Base-by-base conservation (phyloP, 2,888 invertebrate genomes). In the Phaedon cochleariae region DNA sequence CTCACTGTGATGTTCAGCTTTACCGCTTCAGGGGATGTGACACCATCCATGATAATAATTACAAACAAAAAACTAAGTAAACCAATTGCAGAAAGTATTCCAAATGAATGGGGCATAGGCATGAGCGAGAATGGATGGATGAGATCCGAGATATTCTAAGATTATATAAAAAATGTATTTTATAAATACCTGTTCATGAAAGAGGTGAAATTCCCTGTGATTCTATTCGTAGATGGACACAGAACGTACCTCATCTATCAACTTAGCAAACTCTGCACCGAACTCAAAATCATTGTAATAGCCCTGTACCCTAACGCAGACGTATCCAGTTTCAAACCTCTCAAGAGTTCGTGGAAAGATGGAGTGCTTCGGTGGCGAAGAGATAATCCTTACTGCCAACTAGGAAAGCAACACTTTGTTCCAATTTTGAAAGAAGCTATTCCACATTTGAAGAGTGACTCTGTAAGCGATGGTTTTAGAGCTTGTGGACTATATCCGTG, bases 311-410 rank as follows among this genome's bases (percentile, higher is more conserved):
- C 67, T n/a, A n/a, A n/a, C 6, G 67, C 64, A 34, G 77, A 79
- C 64, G 75, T 79, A 17, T 61, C 74, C 6, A 73, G 72, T 0
- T 73, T 76, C 49, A 73, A 73, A 21, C 75, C 75, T 0, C 49
- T 76, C 7, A 76, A 76, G 53, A 63, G 51, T n/a, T 68, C 65
- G 9, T 75, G 74, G 73, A 71, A 73, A 48, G 67, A 71, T 54
- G 74, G 80, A 73, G 75, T 76, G 1, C 70, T 73, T 76, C 68
- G 73, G 2, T 71, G 60, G 71, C 80, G 78, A 65, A 72, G 67
- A 62, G 68, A 10, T 52, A 73, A 74, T 62, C 70, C 57, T 53
- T 67, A 41, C 59, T 62, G 53, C 65, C 9, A 17, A 45, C 41
- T 67, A 10, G 51, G 59, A 29, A 67, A 64, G 57, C 58, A 70